Evolutionary conservation across 1,140 invertebrate species (phyloP).

Genomic region (Aphaenogaster floridana): DNA sequence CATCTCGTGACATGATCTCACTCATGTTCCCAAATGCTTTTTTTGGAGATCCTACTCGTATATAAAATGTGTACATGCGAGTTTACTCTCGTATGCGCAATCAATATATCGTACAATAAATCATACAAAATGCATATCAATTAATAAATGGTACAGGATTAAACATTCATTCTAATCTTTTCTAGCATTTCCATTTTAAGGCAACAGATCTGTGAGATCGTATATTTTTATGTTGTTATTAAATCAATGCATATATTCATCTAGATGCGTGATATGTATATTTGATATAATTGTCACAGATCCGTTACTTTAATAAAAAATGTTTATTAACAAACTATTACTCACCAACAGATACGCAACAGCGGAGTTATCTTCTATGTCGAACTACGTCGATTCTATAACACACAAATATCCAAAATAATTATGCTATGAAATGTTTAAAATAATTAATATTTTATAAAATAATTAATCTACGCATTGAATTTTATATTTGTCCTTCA

Average conservation of each 20-base stretch:
- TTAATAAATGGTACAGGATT: not conserved
- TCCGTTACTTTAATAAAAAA: not conserved
- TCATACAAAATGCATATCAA: constrained; percentile 3
- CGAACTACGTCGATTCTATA: not conserved
- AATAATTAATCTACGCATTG: too few relatives aligned
- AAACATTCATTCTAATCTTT: constrained; percentile 6
- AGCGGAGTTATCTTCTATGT: not conserved
- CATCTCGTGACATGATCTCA: not conserved
- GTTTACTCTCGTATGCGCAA: not conserved
- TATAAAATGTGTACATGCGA: not conserved
- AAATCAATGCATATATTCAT: not conserved
- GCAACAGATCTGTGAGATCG: not conserved
- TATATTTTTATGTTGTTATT: not conserved
- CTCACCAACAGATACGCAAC: not conserved
- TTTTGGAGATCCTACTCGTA: not conserved
- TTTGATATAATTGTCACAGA: not conserved
- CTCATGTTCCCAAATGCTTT: not conserved
- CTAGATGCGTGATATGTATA: not conserved
- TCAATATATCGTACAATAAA: constrained; percentile 3
- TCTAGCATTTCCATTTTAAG: not conserved
- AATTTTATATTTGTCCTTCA: too few relatives aligned
- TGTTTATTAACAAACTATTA: not conserved
- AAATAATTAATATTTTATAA: too few relatives aligned
- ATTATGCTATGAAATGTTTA: too few relatives aligned
- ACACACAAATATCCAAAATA: not conserved